Conservation (phyloP, 2,113 vertebrate genomes). For the Ceyx margarethae region DNA sequence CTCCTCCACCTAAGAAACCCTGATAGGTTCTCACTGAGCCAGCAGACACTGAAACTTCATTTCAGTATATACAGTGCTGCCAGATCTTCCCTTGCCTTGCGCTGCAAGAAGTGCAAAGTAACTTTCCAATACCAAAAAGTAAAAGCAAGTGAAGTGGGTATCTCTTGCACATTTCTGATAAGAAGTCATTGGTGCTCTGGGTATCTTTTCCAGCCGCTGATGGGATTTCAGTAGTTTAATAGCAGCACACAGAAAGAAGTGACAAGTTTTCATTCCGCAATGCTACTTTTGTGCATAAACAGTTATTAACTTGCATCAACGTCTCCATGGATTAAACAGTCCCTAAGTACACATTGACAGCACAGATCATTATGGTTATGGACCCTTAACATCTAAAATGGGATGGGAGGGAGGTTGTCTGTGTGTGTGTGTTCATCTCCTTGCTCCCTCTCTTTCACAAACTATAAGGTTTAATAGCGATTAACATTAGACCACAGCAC, state of each 20-base stretch:
- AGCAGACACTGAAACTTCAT: neutral
- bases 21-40: neutral
- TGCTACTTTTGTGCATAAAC: neutral
- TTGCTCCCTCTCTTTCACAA: constrained; percentile 68
- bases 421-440: constrained; percentile 30
- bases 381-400: constrained; percentile 66
- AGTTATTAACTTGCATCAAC: neutral
- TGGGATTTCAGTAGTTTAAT: neutral
- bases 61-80: neutral
- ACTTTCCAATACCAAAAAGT: neutral
- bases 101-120: neutral
- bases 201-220: neutral
- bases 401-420: neutral
- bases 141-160: neutral
- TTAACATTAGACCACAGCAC: constrained; percentile 76
- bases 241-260: neutral
- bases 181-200: neutral
- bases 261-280: neutral
- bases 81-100: neutral
- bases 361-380: constrained; percentile 17
- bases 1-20: neutral
- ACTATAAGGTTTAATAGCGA: constrained; percentile 75
- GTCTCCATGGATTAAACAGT: constrained; percentile 9
- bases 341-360: neutral
- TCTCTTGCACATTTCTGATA: neutral